These are phyloP conservation scores for Popillia japonica DNA, from an alignment of 1,140 invertebrate genomes.

Conservation along the genomic window DNA sequence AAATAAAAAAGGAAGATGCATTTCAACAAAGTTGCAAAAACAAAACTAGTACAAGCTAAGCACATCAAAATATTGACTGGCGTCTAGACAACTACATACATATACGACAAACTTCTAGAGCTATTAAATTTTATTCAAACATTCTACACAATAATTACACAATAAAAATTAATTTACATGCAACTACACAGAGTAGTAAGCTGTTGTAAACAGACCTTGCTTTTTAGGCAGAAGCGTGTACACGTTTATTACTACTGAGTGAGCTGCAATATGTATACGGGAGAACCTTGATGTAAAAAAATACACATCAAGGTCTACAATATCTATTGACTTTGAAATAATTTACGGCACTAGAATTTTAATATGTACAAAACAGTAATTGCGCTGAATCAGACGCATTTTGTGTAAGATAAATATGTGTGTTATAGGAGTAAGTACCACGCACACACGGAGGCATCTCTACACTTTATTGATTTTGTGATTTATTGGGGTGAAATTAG, in stretches of 20 bases:
- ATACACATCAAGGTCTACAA: slow-evolving; percentile 9
- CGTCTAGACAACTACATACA: too few species aligned
- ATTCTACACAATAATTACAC: slow-evolving; percentile 10
- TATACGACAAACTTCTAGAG: too few species aligned
- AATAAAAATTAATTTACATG: slow-evolving; percentile 20
- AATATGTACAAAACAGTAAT: not conserved
- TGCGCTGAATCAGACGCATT: not conserved
- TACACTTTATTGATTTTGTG: not conserved
- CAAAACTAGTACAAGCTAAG: too few species aligned
- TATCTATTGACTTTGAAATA: slow-evolving; percentile 15
- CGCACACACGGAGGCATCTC: not conserved
- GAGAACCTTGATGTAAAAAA: not conserved
- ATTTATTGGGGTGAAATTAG: not conserved
- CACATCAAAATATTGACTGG: too few species aligned
- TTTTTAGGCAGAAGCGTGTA: not conserved
- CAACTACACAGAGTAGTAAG: not conserved
- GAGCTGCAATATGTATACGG: not conserved
- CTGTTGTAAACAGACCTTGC: not conserved
- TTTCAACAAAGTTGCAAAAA: too few species aligned
- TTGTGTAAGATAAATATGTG: not conserved
- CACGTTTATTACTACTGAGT: not conserved
- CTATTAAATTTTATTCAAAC: slow-evolving; percentile 1
- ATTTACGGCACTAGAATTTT: not conserved
- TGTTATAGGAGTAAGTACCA: not conserved
- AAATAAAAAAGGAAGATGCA: too few species aligned